Conservation (phyloP, 2,888 invertebrate species). For the Lithophane leautieri region DNA sequence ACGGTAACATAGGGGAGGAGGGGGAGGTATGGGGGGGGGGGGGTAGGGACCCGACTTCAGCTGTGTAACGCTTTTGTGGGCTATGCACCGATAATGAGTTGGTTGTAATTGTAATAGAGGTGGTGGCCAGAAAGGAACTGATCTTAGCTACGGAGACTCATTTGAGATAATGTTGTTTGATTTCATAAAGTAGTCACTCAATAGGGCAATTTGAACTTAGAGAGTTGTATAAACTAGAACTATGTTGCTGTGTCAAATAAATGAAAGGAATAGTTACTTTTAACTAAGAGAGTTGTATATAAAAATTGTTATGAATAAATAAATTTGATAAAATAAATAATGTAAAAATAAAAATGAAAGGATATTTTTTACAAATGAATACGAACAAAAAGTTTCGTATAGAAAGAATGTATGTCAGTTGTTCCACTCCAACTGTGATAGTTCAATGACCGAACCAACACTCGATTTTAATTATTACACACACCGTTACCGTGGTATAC, state of each 20-base stretch:
- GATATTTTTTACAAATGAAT: background rate
- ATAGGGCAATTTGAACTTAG: too few relatives aligned
- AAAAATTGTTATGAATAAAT: too few relatives aligned
- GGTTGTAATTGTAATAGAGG: background rate
- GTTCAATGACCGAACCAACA: slow-evolving; percentile 37
- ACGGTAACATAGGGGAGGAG: slow-evolving; percentile 23
- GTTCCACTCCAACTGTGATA: background rate
- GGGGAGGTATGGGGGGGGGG: background rate
- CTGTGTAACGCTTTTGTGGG: slow-evolving; percentile 26
- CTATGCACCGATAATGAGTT: slow-evolving; percentile 36
- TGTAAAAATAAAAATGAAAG: too few relatives aligned
- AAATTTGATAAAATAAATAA: too few relatives aligned
- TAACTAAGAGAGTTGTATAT: too few relatives aligned
- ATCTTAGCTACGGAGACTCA: too few relatives aligned
- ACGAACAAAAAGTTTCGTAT: background rate
- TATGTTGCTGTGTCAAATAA: too few relatives aligned
- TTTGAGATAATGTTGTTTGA: background rate
- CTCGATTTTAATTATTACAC: slow-evolving; percentile 24
- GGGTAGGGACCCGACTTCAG: too few relatives aligned
- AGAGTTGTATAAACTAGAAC: too few relatives aligned
- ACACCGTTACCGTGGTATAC: background rate
- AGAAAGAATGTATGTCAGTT: background rate
- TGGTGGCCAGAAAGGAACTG: background rate
- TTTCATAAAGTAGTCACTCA: background rate
- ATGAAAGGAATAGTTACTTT: too few relatives aligned